These are phyloP conservation scores for Ammodytes dubius DNA, from an alignment of 2,113 vertebrate genomes.

Conservation along the genomic window DNA sequence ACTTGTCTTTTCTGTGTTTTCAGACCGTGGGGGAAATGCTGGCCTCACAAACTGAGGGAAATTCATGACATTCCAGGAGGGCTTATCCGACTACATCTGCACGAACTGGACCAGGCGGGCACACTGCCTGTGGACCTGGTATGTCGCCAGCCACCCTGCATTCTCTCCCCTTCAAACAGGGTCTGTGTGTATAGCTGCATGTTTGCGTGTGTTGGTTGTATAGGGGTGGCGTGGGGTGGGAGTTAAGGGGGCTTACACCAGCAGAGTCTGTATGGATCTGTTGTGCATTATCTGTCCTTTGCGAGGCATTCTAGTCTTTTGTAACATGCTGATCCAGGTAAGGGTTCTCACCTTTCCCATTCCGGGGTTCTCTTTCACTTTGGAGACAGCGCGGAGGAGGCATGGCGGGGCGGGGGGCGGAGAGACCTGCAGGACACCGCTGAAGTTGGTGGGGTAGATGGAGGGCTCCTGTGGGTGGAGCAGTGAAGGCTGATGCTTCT, in stretches of 20 bases:
- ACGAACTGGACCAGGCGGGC: constrained; percentile 61
- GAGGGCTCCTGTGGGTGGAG: constrained; percentile 90
- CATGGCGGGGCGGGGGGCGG: constrained; percentile 97
- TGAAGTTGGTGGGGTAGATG: constrained; percentile 96
- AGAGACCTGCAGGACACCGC: constrained; percentile 91
- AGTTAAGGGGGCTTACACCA: constrained; percentile 9
- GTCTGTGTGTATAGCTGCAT: constrained; percentile 39
- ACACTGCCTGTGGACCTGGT: constrained; percentile 49
- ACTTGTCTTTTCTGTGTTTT: constrained; percentile 40
- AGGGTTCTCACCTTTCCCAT: constrained; percentile 92
- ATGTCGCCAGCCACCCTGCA: constrained; percentile 67
- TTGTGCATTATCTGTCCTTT: constrained; percentile 12
- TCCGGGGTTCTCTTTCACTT: constrained; percentile 98
- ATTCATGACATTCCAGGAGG: constrained; percentile 77
- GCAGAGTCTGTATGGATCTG: background rate
- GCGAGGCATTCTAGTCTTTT: background rate
- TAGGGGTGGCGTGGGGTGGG: constrained; percentile 1
- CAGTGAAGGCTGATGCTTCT: constrained; percentile 91
- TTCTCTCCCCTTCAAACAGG: constrained; percentile 57
- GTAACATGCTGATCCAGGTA: background rate
- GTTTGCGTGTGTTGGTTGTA: background rate
- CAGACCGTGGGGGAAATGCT: constrained; percentile 45
- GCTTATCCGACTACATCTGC: constrained; percentile 79
- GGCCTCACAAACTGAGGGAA: constrained; percentile 56
- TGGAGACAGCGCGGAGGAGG: constrained; percentile 93